These are phyloP conservation scores for Aphelinus certus DNA, from an alignment of 1,140 invertebrate species.

Conservation along the genomic window DNA sequence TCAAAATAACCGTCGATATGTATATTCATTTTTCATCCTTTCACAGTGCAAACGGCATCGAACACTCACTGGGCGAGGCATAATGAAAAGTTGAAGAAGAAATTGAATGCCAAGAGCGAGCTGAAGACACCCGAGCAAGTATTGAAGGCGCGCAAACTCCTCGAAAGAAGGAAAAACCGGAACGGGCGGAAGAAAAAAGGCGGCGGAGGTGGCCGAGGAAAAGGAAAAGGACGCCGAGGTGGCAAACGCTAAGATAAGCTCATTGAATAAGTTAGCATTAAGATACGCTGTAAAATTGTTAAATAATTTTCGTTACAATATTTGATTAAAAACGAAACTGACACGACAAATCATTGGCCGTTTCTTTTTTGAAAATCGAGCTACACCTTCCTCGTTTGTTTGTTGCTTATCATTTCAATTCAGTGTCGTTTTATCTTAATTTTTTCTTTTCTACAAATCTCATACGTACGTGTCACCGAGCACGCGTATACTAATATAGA, in stretches of 20 bases:
- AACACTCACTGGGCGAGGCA: conserved; percentile 71
- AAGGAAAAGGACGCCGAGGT: conserved; percentile 26
- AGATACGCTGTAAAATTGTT: conserved; percentile 16
- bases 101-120: conserved; percentile 65
- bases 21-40: conserved; percentile 19
- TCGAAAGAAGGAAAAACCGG: conserved; percentile 67
- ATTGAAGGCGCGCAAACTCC: conserved; percentile 71
- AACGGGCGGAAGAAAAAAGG: conserved; percentile 55
- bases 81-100: conserved; percentile 70
- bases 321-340: conserved; percentile 11
- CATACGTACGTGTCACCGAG: no score
- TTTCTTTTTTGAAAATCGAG: no score
- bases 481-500: no score
- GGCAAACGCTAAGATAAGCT: conserved; percentile 45
- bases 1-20: neutral
- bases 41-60: conserved; percentile 57
- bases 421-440: no score
- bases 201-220: conserved; percentile 46
- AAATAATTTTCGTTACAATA: conserved; percentile 14
- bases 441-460: no score
- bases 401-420: no score
- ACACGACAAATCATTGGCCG: no score
- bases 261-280: conserved; percentile 37
- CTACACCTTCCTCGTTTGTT: no score
- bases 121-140: conserved; percentile 77